Conservation (phyloP, 2,113 vertebrate species). For the Lates calcarifer region DNA sequence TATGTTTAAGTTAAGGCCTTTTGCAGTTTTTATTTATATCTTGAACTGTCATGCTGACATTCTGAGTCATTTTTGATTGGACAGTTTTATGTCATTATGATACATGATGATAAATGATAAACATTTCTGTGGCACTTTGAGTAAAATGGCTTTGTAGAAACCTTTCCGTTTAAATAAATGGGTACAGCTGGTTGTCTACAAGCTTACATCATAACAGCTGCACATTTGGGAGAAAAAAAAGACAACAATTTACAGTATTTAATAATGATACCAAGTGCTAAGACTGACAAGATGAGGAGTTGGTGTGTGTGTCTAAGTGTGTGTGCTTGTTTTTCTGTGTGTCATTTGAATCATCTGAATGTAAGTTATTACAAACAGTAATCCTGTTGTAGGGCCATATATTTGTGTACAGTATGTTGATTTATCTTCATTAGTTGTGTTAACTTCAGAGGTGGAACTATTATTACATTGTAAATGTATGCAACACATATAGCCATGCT, state of each 20-base stretch:
- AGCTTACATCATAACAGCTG: background rate
- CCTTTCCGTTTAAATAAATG: slow-evolving; percentile 33
- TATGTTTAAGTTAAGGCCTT: slow-evolving; percentile 46
- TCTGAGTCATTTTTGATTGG: slow-evolving; percentile 5
- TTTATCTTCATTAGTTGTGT: slow-evolving; percentile 67
- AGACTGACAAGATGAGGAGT: slow-evolving; percentile 48
- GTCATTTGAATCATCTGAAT: slow-evolving; percentile 87
- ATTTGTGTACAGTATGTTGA: slow-evolving; percentile 72
- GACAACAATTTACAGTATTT: slow-evolving; percentile 40
- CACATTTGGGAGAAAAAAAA: background rate
- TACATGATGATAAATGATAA: slow-evolving; percentile 13
- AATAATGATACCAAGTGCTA: slow-evolving; percentile 17
- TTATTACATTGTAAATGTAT: slow-evolving; percentile 79
- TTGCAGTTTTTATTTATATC: slow-evolving; percentile 80
- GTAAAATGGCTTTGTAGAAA: slow-evolving; percentile 3
- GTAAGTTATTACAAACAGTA: slow-evolving; percentile 85
- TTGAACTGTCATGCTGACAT: slow-evolving; percentile 51
- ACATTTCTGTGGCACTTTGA: slow-evolving; percentile 10
- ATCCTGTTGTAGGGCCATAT: slow-evolving; percentile 74
- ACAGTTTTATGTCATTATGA: background rate
- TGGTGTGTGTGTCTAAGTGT: slow-evolving; percentile 75
- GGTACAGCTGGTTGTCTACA: background rate
- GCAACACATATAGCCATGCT: slow-evolving; percentile 71
- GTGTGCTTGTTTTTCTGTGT: slow-evolving; percentile 67
- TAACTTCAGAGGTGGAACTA: slow-evolving; percentile 50